These are phyloP conservation scores for Bucco capensis DNA, from an alignment of 2,113 vertebrate genomes.

Conservation along the genomic window DNA sequence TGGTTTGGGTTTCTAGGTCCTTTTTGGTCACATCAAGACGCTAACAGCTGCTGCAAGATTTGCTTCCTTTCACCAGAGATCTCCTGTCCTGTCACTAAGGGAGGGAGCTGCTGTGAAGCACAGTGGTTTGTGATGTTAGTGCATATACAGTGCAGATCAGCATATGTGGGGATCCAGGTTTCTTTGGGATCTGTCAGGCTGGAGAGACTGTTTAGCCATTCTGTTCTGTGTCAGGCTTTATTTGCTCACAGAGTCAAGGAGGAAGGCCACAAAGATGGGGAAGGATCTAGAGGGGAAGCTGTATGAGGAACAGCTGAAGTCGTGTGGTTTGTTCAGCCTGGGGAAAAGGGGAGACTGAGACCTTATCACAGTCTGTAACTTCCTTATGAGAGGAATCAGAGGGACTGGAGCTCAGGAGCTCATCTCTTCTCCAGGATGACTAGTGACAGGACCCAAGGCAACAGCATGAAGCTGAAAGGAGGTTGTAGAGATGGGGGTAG, in stretches of 20 bases:
- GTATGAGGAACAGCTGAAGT: too few relatives aligned
- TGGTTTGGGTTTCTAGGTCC: not conserved
- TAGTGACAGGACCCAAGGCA: too few relatives aligned
- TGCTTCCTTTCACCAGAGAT: not conserved
- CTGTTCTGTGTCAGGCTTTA: rapidly evolving
- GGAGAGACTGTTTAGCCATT: not conserved
- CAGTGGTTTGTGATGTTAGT: not conserved
- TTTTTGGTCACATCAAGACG: not conserved
- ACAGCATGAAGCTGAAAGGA: too few relatives aligned
- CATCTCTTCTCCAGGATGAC: too few relatives aligned
- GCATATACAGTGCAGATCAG: rapidly evolving
- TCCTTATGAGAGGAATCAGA: too few relatives aligned
- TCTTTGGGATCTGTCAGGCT: not conserved
- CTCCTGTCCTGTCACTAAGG: rapidly evolving
- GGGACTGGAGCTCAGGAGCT: too few relatives aligned
- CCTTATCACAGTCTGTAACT: too few relatives aligned
- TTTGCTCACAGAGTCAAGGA: not conserved
- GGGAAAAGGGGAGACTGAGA: too few relatives aligned
- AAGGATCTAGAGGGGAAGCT: too few relatives aligned
- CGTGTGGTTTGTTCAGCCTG: too few relatives aligned
- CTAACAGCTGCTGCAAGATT: not conserved
- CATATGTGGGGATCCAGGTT: rapidly evolving
- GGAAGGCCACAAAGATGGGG: too few relatives aligned
- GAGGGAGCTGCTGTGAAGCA: not conserved
- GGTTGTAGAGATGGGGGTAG: too few relatives aligned